Base-by-base conservation (phyloP, 2,113 vertebrate species). In the Malurus cyaneus region DNA sequence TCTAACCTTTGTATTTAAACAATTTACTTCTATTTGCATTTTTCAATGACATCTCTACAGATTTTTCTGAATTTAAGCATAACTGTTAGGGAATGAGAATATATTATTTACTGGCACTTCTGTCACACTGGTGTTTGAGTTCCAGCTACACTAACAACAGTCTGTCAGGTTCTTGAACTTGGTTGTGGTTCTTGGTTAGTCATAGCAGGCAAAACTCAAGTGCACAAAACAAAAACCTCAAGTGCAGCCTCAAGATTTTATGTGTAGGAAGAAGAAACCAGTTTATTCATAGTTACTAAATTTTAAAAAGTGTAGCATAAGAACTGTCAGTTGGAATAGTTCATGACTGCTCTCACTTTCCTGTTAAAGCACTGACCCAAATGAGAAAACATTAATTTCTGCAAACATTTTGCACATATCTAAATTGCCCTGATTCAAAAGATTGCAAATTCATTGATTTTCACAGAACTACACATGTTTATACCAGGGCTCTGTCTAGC, bases 1-100 rank as follows among this genome's bases (percentile, higher is more conserved):
- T 90, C 71, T 83, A 95, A 85, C 56, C 92, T 94, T 26, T 89
- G 53, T 77, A 86, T 93, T 96, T 92, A 96, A 96, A 94, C 23
- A 14, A 56, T 86, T 93, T 96, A 78, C 62, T 95, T 54, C 66
- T 92, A 83, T 49, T 94, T 86, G 87, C 64, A 93, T 88, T 96
- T 96, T 92, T 93, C 52, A 52, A 60, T 82, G 54, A 82, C 71
- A 78, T 64, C 52, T 77, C 94, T 47, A 84, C 66, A 88, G 80
- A 86, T 74, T 92, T 92, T 85, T 88, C 85, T 83, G 72, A 64
- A 80, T 93, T 80, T 78, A 89, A 80, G 62, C 17, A 41, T 56
- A 94, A 90, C 64, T 36, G 59, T 70, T 80, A 95, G 18, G 19
- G 32, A 91, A 73, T 41, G 26, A 87, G 42, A 82, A 80, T 25